Base-by-base conservation (phyloP, 2,113 vertebrate species). In the Heloderma charlesbogerti region DNA sequence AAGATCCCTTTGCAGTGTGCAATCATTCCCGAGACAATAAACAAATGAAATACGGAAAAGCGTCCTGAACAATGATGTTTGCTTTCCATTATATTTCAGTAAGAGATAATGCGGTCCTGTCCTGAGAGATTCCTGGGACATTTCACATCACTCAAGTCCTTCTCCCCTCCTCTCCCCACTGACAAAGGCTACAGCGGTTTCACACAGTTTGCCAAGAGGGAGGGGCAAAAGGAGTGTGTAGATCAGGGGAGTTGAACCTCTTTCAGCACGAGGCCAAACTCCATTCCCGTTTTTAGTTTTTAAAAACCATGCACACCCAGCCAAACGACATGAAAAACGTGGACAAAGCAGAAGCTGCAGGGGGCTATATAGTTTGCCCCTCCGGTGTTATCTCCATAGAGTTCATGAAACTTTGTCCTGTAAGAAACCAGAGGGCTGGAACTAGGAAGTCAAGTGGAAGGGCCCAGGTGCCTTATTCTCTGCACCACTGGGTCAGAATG, bases 1-100 rank as follows among this genome's bases (percentile, higher is more conserved):
- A 93, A 96, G 94, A 84, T 0, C 22, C 78, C 87, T 66, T 72
- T 66, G 34, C 0, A 0, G 75, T 84, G 87, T 66, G 88, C 88
- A 91, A 84, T 77, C 86, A 85, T 72, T 92, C 69, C 79, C 81
- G 91, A 92, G 90, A 90, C 93, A 89, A 94, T 91, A 92, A 94
- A 69, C 43, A 45, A 8, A 93, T 79, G 88, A 93, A 82, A 91
- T 16, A 3, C 91, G 90, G 89, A 43, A 5, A 4, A 48, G 66
- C 43, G 2, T 43, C 40, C 34, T 86, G 94, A 54, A 71, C 72
- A 90, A 40, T 29, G 60, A 93, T 89, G 63, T 69, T 91, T 25
- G 37, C 85, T 92, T 95, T 94, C 89, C 75, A 84, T 86, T 77
- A 95, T 93, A 93, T 94, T 93, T 92, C 90, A 91, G 88, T 91